Evolutionary conservation across 2,888 invertebrate genomes (phyloP).

Genomic region (Lycocerus yunnanus): DNA sequence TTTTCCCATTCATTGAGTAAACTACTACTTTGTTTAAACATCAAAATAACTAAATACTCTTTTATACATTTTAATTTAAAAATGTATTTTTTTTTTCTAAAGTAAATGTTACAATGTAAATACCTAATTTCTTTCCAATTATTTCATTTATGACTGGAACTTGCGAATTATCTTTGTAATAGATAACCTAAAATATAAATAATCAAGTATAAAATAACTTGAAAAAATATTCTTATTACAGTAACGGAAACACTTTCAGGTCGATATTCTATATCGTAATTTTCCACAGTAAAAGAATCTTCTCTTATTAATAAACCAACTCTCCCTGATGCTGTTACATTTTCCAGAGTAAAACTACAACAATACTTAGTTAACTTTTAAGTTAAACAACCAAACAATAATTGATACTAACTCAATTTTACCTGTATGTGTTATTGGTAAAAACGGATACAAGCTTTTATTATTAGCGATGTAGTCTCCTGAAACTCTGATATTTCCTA

Average conservation of each 20-base stretch:
- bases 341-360: constrained; percentile 59
- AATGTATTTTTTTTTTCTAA: too few species aligned
- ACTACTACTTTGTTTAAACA: too few species aligned
- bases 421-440: constrained; percentile 50
- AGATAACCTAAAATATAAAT: constrained; percentile 42
- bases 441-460: constrained; percentile 45
- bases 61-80: too few species aligned
- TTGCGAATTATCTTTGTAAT: constrained; percentile 39
- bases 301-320: constrained; percentile 62
- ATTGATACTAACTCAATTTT: constrained; percentile 46
- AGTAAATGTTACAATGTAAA: too few species aligned
- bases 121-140: constrained; percentile 42
- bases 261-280: constrained; percentile 61
- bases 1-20: too few species aligned
- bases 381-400: neutral
- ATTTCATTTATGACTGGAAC: constrained; percentile 45
- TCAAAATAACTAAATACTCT: too few species aligned
- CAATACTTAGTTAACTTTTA: neutral
- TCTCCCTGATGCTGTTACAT: constrained; percentile 61
- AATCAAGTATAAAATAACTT: neutral
- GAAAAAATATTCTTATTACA: constrained; percentile 50
- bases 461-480: constrained; percentile 50
- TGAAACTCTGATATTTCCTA: constrained; percentile 49
- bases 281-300: constrained; percentile 62
- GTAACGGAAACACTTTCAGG: constrained; percentile 61